A percentile compares a stretch with the other conserved stretches of the same genome.
These are phyloP conservation scores for Amphiprion percula DNA, from an alignment of 2,113 vertebrate genomes.

Conservation along the genomic window DNA sequence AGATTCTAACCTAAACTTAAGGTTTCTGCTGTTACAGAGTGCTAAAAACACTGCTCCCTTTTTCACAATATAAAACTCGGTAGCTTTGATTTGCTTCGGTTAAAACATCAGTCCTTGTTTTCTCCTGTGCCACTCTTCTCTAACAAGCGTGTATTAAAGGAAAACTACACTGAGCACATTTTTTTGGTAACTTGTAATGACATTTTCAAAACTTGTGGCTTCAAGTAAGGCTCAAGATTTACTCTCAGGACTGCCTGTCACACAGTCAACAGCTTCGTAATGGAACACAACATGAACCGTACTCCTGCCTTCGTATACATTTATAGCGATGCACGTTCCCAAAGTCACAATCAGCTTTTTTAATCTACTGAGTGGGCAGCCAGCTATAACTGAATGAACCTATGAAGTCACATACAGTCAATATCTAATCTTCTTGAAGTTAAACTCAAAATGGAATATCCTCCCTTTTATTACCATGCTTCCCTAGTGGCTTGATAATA, in stretches of 20 bases:
- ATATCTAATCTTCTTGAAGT: too few relatives aligned
- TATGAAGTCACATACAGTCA: neutral
- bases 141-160: neutral
- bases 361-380: neutral
- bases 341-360: neutral
- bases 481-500: neutral
- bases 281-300: neutral
- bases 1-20: slow-evolving; percentile 14
- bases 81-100: neutral
- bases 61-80: neutral
- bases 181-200: too few relatives aligned
- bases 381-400: neutral
- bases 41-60: neutral
- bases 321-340: neutral
- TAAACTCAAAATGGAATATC: too few relatives aligned
- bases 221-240: too few relatives aligned
- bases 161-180: neutral
- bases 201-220: too few relatives aligned
- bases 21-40: neutral
- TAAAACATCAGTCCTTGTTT: neutral
- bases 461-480: too few relatives aligned
- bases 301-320: neutral
- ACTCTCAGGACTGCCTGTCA: neutral
- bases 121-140: too few relatives aligned
- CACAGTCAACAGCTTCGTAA: neutral